phyloP scores from a whole-genome alignment of 35 echinoderm and acorn worm genomes.

The Chiridota heheva region DNA sequence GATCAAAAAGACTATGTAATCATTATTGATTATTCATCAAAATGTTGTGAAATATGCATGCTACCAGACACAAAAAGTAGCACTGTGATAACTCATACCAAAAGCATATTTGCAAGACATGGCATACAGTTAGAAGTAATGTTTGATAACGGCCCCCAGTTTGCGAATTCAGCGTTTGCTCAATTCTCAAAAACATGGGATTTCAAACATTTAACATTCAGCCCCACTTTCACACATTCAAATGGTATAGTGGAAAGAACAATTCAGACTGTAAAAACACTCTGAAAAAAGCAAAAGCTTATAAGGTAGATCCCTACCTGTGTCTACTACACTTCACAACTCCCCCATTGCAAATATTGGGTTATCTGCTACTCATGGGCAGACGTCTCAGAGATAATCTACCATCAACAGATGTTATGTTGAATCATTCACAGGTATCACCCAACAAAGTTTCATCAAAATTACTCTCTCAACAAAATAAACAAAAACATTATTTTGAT shows the following conservation, averaged over 20 bases:
- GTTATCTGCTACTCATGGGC: conserved; percentile 7
- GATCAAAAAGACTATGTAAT: conserved; percentile 8
- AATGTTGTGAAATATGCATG: conserved; percentile 44
- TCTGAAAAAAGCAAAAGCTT: conserved; percentile 3
- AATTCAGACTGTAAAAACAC: conserved; percentile 18
- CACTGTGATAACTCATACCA: conserved; percentile 33
- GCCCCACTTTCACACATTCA: conserved; percentile 14
- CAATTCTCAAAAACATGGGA: conserved; percentile 12
- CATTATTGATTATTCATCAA: conserved; percentile 39
- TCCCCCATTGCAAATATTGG: background rate
- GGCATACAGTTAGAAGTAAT: conserved; percentile 28
- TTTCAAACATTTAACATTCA: conserved; percentile 31
- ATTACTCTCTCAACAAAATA: background rate
- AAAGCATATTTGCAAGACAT: conserved; percentile 50
- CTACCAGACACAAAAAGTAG: conserved; percentile 25
- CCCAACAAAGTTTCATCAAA: background rate
- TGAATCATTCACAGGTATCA: background rate
- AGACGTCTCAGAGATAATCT: background rate
- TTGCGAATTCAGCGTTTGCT: background rate
- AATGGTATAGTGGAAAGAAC: conserved; percentile 34
- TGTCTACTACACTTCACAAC: conserved; percentile 22
- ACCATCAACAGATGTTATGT: background rate
- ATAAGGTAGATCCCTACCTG: conserved; percentile 16
- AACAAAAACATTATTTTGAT: background rate
- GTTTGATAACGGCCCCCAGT: conserved; percentile 47